These are phyloP conservation scores for Drosophila kambysellisi DNA, from an alignment of 2,888 invertebrate genomes.

Conservation along the genomic window DNA sequence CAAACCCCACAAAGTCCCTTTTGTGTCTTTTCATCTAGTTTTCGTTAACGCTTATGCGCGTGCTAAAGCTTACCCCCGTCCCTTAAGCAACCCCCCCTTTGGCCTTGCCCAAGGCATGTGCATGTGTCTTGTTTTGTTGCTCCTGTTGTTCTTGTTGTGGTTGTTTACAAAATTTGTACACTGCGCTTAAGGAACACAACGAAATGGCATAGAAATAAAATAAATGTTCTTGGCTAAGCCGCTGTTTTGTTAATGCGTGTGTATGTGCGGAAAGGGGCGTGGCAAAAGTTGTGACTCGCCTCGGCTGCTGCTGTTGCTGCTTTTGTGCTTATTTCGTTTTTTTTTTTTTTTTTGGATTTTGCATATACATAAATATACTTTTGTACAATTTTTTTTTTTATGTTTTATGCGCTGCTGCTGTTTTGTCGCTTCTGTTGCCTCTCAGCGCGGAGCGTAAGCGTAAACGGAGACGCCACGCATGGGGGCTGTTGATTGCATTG, in stretches of 20 bases:
- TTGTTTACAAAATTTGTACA: slow-evolving; percentile 67
- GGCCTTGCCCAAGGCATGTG: slow-evolving; percentile 25
- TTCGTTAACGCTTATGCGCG: slow-evolving; percentile 33
- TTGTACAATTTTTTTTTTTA: slow-evolving; percentile 33
- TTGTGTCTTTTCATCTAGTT: slow-evolving; percentile 57
- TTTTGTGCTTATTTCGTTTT: slow-evolving; percentile 34
- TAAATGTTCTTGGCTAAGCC: slow-evolving; percentile 71
- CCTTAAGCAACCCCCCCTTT: not conserved
- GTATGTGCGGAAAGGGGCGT: slow-evolving; percentile 40
- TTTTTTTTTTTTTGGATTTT: slow-evolving; percentile 15
- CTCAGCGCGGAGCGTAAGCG: not conserved
- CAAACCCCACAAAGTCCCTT: not conserved
- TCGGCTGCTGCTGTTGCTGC: slow-evolving; percentile 36
- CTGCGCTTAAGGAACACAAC: slow-evolving; percentile 62
- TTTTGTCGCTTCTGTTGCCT: slow-evolving; percentile 20
- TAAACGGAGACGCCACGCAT: slow-evolving; percentile 57
- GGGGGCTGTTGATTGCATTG: slow-evolving; percentile 72
- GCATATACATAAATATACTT: slow-evolving; percentile 23
- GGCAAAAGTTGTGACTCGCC: slow-evolving; percentile 54
- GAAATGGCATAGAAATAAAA: slow-evolving; percentile 68
- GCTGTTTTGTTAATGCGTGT: slow-evolving; percentile 61
- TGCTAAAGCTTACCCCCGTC: slow-evolving; percentile 5
- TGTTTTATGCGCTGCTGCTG: slow-evolving; percentile 57
- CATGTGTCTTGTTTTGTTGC: slow-evolving; percentile 31
- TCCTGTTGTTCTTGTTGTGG: slow-evolving; percentile 28